phyloP scores from a whole-genome alignment of 2,113 vertebrate species.

The Solea senegalensis region DNA sequence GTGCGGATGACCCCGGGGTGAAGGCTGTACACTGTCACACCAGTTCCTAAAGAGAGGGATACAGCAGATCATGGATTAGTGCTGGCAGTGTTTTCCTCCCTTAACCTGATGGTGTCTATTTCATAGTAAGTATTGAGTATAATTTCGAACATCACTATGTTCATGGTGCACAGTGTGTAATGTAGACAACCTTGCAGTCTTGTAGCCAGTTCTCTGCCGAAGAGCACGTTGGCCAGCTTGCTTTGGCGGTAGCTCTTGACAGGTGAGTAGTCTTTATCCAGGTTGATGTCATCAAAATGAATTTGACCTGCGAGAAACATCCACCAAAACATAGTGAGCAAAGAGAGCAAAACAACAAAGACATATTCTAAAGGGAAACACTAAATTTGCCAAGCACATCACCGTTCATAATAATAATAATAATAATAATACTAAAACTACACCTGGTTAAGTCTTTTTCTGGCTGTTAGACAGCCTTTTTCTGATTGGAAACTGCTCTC shows the following conservation, averaged over 20 bases:
- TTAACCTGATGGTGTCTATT: not conserved
- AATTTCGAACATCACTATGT: not conserved
- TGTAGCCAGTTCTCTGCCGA: conserved; percentile 72
- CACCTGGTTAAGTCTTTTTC: too few species aligned
- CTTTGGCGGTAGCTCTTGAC: conserved; percentile 74
- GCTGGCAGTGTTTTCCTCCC: not conserved
- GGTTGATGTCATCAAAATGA: conserved; percentile 80
- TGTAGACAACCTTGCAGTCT: conserved; percentile 70
- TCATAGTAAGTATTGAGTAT: not conserved
- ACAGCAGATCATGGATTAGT: conserved; percentile 1
- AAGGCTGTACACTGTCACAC: conserved; percentile 76
- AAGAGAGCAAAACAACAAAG: too few species aligned
- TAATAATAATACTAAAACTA: too few species aligned
- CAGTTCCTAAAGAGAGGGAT: conserved; percentile 60
- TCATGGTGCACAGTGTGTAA: rapidly evolving
- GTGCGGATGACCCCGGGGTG: conserved; percentile 81
- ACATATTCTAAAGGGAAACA: too few species aligned
- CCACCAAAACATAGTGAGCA: too few species aligned
- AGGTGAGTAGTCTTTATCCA: conserved; percentile 69
- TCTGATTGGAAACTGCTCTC: too few species aligned
- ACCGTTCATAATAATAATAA: too few species aligned
- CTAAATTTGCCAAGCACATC: too few species aligned
- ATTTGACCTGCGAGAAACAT: conserved; percentile 69
- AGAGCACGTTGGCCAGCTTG: conserved; percentile 83
- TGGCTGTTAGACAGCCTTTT: too few species aligned